phyloP scores from a whole-genome alignment of 2,797 vertebrate species.

The Leptoclinus maculatus region DNA sequence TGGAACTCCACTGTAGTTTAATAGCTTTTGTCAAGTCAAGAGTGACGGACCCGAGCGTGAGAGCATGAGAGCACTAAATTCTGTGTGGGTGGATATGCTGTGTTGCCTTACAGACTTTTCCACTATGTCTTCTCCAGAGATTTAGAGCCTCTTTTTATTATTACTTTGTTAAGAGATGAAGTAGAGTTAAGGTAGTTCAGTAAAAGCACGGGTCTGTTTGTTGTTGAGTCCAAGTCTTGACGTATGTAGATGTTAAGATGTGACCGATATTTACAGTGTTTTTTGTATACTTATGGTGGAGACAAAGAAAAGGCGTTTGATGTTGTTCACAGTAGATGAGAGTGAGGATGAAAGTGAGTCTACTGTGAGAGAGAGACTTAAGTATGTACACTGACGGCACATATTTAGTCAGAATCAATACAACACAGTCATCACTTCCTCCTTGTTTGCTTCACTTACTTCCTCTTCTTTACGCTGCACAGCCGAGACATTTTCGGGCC shows the following conservation, averaged over 20 bases:
- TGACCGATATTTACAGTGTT: background rate
- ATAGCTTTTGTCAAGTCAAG: constrained; percentile 10
- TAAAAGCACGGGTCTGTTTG: constrained; percentile 2
- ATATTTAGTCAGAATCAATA: constrained; percentile 58
- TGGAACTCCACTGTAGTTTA: background rate
- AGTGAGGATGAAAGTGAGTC: constrained; percentile 31
- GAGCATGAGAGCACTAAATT: constrained; percentile 35
- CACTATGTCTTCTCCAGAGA: constrained; percentile 39
- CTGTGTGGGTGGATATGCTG: constrained; percentile 57
- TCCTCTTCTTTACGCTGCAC: constrained; percentile 71
- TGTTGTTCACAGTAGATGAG: constrained; percentile 4
- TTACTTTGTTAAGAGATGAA: constrained; percentile 29
- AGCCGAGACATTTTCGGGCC: constrained; percentile 29
- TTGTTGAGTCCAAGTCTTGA: constrained; percentile 14
- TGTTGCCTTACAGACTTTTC: constrained; percentile 38
- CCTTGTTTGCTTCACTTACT: constrained; percentile 64
- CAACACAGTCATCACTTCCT: constrained; percentile 74
- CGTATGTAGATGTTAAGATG: background rate
- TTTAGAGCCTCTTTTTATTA: constrained; percentile 45
- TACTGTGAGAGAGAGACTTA: constrained; percentile 36
- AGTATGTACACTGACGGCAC: constrained; percentile 61
- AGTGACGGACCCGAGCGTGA: constrained; percentile 24
- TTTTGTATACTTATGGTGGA: background rate
- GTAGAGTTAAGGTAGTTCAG: background rate
- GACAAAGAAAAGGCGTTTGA: background rate